phyloP scores from a whole-genome alignment of 1,140 invertebrate species.

The Sinonovacula constricta region DNA sequence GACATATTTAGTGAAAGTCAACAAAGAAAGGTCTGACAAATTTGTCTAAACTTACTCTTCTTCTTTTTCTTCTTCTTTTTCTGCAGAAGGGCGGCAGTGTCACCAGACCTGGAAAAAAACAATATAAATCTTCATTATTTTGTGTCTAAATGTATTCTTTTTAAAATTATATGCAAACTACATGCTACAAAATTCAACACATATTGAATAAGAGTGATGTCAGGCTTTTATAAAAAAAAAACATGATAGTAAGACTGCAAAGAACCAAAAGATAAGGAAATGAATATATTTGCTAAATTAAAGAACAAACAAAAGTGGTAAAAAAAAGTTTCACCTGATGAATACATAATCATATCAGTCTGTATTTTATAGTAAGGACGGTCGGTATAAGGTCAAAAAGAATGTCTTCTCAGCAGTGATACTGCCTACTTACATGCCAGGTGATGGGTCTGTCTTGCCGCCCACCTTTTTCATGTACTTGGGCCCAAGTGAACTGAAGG shows the following conservation, averaged over 20 bases:
- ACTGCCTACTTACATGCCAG: slow-evolving; percentile 70
- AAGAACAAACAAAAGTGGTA: no score
- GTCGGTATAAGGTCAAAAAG: neutral
- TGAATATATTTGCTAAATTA: no score
- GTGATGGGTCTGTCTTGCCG: slow-evolving; percentile 74
- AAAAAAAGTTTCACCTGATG: slow-evolving; percentile 4
- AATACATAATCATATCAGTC: neutral
- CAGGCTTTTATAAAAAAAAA: no score
- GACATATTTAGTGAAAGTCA: no score
- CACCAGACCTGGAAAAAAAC: slow-evolving; percentile 59
- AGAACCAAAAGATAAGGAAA: no score
- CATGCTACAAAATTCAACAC: no score
- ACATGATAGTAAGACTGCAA: no score
- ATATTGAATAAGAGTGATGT: no score
- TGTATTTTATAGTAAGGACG: neutral
- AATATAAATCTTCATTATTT: no score
- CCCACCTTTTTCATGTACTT: slow-evolving; percentile 87
- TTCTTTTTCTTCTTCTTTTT: slow-evolving; percentile 83
- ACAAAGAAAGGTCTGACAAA: no score
- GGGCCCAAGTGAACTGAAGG: slow-evolving; percentile 91
- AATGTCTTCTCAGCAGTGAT: neutral
- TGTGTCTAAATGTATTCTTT: no score
- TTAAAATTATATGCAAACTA: no score
- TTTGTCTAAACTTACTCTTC: slow-evolving; percentile 87
- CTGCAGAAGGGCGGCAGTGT: slow-evolving; percentile 56